Base-by-base conservation (phyloP, 2,113 vertebrate species). In the Pelecanoides urinatrix region DNA sequence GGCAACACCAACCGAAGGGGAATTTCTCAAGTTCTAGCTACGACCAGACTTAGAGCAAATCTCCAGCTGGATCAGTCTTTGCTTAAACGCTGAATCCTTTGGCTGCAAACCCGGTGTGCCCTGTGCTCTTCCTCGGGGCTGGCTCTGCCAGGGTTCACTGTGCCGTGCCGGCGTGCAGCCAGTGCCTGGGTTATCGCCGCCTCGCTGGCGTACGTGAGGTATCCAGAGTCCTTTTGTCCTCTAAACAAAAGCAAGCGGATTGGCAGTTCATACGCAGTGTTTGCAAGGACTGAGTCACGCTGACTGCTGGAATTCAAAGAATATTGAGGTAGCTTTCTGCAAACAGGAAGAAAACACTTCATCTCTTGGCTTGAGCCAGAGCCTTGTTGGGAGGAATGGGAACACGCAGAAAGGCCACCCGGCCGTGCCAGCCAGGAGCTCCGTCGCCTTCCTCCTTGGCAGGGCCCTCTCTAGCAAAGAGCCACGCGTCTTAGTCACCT, bases 401-500 rank as follows among this genome's bases (percentile, higher is more conserved):
- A 30, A 7, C 11, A 0, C 0, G 2, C 40, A 10, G 80, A 32
- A 52, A 40, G 38, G 42, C 13, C 50, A 8, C 29, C 4, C 0
- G 27, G 50, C 71, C 2, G 2, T 7, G 68, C 30, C 75, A 61
- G 29, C 10, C 3, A 0, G 32, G 7, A 13, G 68, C 34, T 63
- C 52, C 0, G 1, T 27, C 2, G 1, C 87, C 50, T 70, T 21
- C 23, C 45, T 29, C 45, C 16, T 47, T 7, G 77, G 59, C 16
- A 13, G 47, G 63, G 49, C 22, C 16, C 2, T n/a, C 0, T 16
- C 27, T 38, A 38, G 71, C 40, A 3, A 9, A 30, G 82, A 49
- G 2, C 49, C 29, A 2, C 0, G 0, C 0, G 5, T 5, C 56
- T 12, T 16, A 2, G 71, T 26, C 92, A 16, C 38, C 34, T 10